Evolutionary conservation across 1,140 invertebrate species (phyloP).

Genomic region (Dryas iulia): DNA sequence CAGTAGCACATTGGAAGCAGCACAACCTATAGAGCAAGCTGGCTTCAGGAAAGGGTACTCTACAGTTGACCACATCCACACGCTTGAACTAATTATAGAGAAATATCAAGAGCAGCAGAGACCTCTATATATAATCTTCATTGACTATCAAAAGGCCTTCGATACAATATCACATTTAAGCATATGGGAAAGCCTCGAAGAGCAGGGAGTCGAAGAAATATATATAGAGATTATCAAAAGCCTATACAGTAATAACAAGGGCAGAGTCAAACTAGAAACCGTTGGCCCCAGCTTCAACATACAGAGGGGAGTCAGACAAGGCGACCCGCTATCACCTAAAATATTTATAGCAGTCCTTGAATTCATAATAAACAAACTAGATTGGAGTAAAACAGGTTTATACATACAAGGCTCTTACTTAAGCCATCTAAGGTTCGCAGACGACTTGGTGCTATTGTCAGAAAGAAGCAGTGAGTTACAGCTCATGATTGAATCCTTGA

Average conservation of each 20-base stretch:
- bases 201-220: neutral
- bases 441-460: too few species aligned
- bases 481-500: too few species aligned
- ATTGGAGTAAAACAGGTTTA: neutral
- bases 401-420: neutral
- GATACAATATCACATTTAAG: neutral
- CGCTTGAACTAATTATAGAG: neutral
- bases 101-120: neutral
- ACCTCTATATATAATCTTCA: too few species aligned
- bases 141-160: too few species aligned
- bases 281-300: slow-evolving; percentile 23
- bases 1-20: too few species aligned
- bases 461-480: too few species aligned
- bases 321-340: slow-evolving; percentile 32
- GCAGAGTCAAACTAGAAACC: slow-evolving; percentile 27
- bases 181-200: neutral
- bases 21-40: too few species aligned
- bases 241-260: slow-evolving; percentile 26
- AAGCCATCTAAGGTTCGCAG: slow-evolving; percentile 6
- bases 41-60: too few species aligned
- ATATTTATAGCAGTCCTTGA: slow-evolving; percentile 31
- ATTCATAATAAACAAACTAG: slow-evolving; percentile 19
- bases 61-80: too few species aligned
- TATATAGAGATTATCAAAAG: slow-evolving; percentile 29
- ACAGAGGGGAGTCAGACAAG: slow-evolving; percentile 34